Conservation (phyloP, 2,888 invertebrate species). For the Pelosia muscerda region DNA sequence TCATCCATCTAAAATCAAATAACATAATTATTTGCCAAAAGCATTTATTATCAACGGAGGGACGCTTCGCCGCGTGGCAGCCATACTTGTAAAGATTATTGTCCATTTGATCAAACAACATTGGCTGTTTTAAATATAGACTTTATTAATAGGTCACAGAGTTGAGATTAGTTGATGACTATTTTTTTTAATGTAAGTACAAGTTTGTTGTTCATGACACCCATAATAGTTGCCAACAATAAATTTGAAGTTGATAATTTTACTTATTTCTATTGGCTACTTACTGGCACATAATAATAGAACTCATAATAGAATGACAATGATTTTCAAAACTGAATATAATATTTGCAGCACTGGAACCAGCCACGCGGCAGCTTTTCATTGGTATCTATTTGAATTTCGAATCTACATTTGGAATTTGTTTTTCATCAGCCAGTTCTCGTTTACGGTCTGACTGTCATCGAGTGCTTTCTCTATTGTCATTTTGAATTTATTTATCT, state of each 20-base stretch:
- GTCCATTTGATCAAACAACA: slow-evolving; percentile 29
- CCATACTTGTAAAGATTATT: slow-evolving; percentile 52
- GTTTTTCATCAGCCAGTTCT: slow-evolving; percentile 82
- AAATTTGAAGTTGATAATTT: not conserved
- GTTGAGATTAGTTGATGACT: not conserved
- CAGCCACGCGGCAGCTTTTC: slow-evolving; percentile 81
- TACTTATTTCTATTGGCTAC: not conserved
- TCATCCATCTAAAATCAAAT: slow-evolving; percentile 85
- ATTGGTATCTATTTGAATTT: slow-evolving; percentile 85
- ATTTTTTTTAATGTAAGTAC: slow-evolving; percentile 13
- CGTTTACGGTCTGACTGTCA: slow-evolving; percentile 79
- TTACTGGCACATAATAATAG: slow-evolving; percentile 13
- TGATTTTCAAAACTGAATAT: slow-evolving; percentile 22
- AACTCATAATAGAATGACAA: slow-evolving; percentile 29
- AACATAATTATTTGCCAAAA: slow-evolving; percentile 85
- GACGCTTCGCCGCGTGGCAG: slow-evolving; percentile 77
- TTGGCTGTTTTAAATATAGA: slow-evolving; percentile 11
- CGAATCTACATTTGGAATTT: slow-evolving; percentile 79
- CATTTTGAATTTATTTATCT: slow-evolving; percentile 75
- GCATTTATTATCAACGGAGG: slow-evolving; percentile 82
- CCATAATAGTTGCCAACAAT: slow-evolving; percentile 24
- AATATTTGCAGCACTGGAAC: slow-evolving; percentile 54
- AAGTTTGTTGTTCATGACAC: slow-evolving; percentile 34
- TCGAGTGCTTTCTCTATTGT: slow-evolving; percentile 75
- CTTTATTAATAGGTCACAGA: slow-evolving; percentile 5